Conservation (phyloP, 2,888 invertebrate species). For the Lasiommata megera region DNA sequence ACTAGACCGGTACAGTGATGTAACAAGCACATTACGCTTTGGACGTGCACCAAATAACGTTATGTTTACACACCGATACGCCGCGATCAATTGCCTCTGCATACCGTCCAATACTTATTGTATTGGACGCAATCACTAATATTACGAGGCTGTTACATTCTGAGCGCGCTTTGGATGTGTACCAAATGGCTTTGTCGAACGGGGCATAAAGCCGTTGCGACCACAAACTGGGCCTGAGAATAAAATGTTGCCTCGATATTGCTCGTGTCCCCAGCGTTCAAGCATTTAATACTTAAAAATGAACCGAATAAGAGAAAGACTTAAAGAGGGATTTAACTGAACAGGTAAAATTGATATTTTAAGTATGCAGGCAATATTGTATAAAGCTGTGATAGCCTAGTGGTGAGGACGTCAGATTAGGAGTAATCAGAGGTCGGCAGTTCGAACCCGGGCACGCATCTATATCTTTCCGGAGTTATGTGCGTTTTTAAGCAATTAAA, state of each 20-base stretch:
- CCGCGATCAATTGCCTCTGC: slow-evolving; percentile 25
- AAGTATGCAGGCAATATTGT: too few species aligned
- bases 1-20: neutral
- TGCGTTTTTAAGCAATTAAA: too few species aligned
- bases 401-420: too few species aligned
- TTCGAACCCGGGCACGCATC: too few species aligned
- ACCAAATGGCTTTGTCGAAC: slow-evolving; percentile 38
- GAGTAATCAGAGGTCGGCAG: too few species aligned
- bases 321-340: neutral
- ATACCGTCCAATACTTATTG: slow-evolving; percentile 31
- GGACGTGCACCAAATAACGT: slow-evolving; percentile 12
- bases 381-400: too few species aligned
- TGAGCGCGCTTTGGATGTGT: slow-evolving; percentile 35
- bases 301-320: neutral
- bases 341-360: too few species aligned
- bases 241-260: slow-evolving; percentile 25
- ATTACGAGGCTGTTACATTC: slow-evolving; percentile 34
- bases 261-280: neutral
- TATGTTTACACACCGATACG: slow-evolving; percentile 20
- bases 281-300: neutral
- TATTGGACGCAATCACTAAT: slow-evolving; percentile 30
- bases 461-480: too few species aligned
- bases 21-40: slow-evolving; percentile 3
- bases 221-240: slow-evolving; percentile 30
- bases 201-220: slow-evolving; percentile 29